A percentile compares a stretch with the other conserved stretches of the same genome.
Conservation (phyloP, 2,888 invertebrate genomes). For the Trichogramma dendrolimi region DNA sequence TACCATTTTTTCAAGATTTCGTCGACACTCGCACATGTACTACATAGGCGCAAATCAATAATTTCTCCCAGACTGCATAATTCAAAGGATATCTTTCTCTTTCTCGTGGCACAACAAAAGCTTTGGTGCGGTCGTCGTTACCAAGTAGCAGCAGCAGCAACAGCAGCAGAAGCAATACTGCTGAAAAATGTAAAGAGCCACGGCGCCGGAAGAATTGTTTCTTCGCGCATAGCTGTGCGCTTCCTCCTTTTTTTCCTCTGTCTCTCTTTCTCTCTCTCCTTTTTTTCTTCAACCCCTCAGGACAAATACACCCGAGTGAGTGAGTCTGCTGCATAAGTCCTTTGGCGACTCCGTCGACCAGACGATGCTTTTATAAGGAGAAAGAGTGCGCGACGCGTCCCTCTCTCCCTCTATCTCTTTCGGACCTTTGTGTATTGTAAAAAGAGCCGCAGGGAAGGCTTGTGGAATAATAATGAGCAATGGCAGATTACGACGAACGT, state of each 20-base stretch:
- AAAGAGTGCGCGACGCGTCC: no score
- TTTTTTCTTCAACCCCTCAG: background rate
- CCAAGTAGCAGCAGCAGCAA: constrained; percentile 18
- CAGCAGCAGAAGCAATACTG: constrained; percentile 9
- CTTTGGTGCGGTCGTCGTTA: background rate
- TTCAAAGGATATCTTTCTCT: constrained; percentile 16
- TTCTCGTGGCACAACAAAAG: background rate
- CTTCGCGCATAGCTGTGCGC: no score
- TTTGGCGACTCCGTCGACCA: no score
- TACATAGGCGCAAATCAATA: constrained; percentile 12
- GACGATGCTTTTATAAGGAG: no score
- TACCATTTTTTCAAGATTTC: no score
- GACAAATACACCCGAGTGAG: background rate
- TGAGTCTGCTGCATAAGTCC: no score
- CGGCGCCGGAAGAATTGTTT: constrained; percentile 21
- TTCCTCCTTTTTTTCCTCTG: no score
- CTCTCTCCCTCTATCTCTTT: no score
- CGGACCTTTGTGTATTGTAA: constrained; percentile 7
- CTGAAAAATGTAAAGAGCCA: constrained; percentile 23
- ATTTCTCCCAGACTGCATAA: constrained; percentile 17
- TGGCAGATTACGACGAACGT: no score
- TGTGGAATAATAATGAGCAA: constrained; percentile 7
- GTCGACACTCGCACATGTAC: no score
- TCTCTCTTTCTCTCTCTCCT: background rate
- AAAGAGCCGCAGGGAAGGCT: background rate